Evolutionary conservation across 2,113 vertebrate genomes (phyloP).

Genomic region (Cathartes aura): DNA sequence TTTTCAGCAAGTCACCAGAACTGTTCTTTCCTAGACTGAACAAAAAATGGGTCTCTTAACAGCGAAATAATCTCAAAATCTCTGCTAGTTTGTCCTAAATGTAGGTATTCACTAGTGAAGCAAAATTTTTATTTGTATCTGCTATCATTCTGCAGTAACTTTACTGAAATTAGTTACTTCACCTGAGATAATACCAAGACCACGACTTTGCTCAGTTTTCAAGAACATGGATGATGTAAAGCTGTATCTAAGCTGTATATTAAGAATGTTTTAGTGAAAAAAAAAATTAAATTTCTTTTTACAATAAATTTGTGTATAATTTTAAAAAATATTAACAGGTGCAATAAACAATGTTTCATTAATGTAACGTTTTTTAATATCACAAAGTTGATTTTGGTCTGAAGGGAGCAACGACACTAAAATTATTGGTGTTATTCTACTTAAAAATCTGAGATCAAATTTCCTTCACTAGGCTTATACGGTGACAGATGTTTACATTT

Average conservation of each 20-base stretch:
- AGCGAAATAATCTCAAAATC: background rate
- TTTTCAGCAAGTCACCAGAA: background rate
- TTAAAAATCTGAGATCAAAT: background rate
- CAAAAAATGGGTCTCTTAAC: background rate
- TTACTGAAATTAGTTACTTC: background rate
- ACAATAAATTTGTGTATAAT: background rate
- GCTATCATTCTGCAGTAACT: background rate
- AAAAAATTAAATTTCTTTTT: background rate
- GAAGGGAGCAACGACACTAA: background rate
- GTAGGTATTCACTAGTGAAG: background rate
- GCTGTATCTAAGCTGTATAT: background rate
- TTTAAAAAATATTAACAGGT: background rate
- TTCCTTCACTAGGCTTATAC: background rate
- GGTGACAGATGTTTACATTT: background rate
- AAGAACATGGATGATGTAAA: background rate
- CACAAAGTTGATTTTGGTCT: background rate
- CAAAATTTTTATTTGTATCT: background rate
- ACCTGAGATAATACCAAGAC: background rate
- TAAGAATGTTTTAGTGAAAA: background rate
- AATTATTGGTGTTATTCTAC: background rate
- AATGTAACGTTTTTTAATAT: background rate
- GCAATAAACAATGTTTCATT: background rate
- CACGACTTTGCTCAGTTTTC: background rate
- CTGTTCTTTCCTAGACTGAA: background rate
- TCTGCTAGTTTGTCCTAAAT: background rate